A percentile compares a stretch with the other conserved stretches of the same genome.
Evolutionary conservation across 2,797 vertebrate species (phyloP).

Genomic region (Sphenodon punctatus): DNA sequence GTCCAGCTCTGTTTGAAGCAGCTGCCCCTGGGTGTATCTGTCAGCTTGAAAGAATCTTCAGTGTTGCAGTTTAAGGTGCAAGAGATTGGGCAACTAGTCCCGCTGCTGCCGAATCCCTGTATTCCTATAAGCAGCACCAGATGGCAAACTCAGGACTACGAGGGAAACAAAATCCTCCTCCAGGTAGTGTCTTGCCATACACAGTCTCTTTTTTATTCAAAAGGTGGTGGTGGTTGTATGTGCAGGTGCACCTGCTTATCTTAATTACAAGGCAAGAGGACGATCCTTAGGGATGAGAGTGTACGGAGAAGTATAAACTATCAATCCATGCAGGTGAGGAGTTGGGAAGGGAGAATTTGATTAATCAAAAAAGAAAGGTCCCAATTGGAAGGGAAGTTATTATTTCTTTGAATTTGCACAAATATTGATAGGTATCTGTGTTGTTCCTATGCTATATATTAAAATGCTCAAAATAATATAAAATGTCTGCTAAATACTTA

Average conservation of each 20-base stretch:
- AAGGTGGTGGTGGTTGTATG: no score
- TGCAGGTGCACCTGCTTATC: no score
- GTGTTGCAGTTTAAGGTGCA: slow-evolving; percentile 91
- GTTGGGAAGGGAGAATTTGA: no score
- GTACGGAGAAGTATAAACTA: no score
- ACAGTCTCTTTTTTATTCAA: background rate
- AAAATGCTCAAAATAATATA: background rate
- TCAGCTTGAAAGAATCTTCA: slow-evolving; percentile 81
- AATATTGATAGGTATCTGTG: fast-evolving
- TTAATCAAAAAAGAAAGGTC: no score
- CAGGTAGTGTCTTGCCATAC: slow-evolving; percentile 83
- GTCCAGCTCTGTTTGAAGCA: slow-evolving; percentile 92
- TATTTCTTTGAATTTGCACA: background rate
- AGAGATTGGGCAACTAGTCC: slow-evolving; percentile 92
- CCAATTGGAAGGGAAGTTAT: background rate
- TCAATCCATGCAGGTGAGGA: no score
- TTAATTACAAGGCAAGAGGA: no score
- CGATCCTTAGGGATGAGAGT: no score
- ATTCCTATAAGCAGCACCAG: slow-evolving; percentile 88
- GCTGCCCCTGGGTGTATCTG: slow-evolving; percentile 81
- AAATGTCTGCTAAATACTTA: background rate
- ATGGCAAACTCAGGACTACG: slow-evolving; percentile 96
- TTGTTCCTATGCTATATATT: background rate
- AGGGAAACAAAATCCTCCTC: slow-evolving; percentile 92
- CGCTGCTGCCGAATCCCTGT: slow-evolving; percentile 92